Evolutionary conservation across 2,797 vertebrate genomes (phyloP).

Genomic region (Halcyon leucocephala): DNA sequence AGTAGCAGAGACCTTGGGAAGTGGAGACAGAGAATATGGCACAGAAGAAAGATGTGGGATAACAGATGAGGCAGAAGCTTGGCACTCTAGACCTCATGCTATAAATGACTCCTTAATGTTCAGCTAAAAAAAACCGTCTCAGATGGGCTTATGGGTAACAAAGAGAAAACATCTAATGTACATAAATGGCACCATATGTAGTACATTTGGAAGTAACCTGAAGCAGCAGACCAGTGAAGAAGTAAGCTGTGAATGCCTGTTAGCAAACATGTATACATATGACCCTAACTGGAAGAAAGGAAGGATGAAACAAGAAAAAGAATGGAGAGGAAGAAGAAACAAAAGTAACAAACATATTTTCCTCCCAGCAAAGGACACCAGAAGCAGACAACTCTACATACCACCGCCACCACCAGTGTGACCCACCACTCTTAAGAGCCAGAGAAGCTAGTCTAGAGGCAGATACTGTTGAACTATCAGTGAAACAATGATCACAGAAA

Average conservation of each 20-base stretch:
- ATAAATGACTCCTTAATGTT: background rate
- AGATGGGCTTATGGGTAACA: background rate
- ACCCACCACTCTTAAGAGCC: background rate
- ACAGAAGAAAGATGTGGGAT: background rate
- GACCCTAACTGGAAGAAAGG: background rate
- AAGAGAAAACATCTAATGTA: background rate
- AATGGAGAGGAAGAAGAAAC: background rate
- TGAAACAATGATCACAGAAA: background rate
- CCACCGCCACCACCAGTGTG: background rate
- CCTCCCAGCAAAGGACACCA: background rate
- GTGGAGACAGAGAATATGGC: background rate
- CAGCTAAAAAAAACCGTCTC: background rate
- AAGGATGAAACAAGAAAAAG: background rate
- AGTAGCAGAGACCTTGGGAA: background rate
- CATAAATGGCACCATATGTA: background rate
- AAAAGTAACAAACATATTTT: background rate
- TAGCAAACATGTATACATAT: background rate
- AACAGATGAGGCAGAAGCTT: background rate
- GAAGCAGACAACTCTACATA: background rate
- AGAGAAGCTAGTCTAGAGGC: background rate
- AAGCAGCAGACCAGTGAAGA: background rate
- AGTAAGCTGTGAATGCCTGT: background rate
- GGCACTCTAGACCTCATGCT: background rate
- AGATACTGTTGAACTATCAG: background rate
- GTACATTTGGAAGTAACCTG: background rate